Evolutionary conservation across 2,113 vertebrate species (phyloP).

Genomic region (Sceloporus tristichus): DNA sequence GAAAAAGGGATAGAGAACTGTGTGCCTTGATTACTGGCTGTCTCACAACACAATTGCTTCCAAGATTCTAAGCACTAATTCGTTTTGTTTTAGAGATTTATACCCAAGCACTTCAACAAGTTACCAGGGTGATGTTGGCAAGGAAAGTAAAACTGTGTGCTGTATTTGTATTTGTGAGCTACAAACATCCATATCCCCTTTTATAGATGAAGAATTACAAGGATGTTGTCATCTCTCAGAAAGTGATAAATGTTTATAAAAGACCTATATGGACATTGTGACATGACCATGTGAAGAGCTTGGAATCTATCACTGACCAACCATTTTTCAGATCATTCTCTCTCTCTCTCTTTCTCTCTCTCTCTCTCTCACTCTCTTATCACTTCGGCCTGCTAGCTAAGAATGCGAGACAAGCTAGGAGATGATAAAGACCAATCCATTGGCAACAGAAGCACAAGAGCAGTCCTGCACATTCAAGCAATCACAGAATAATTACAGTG

Average conservation of each 20-base stretch:
- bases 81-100: neutral
- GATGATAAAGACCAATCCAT: neutral
- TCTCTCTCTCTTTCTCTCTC: neutral
- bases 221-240: neutral
- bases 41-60: neutral
- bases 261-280: neutral
- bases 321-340: neutral
- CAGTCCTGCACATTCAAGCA: neutral
- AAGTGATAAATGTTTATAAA: too few relatives aligned
- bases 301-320: neutral
- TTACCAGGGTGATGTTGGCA: neutral
- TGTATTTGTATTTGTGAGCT: neutral
- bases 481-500: neutral
- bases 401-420: neutral
- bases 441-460: neutral
- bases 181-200: neutral
- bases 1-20: neutral
- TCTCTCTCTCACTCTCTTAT: neutral
- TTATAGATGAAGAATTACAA: neutral
- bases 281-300: neutral
- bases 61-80: neutral
- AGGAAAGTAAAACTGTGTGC: neutral
- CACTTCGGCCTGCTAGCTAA: neutral
- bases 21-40: neutral
- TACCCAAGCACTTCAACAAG: neutral